Evolutionary conservation across 2,888 invertebrate species (phyloP), one percentile per base, ranked within the genome.

Genomic region (Drosophila hamatofila): DNA sequence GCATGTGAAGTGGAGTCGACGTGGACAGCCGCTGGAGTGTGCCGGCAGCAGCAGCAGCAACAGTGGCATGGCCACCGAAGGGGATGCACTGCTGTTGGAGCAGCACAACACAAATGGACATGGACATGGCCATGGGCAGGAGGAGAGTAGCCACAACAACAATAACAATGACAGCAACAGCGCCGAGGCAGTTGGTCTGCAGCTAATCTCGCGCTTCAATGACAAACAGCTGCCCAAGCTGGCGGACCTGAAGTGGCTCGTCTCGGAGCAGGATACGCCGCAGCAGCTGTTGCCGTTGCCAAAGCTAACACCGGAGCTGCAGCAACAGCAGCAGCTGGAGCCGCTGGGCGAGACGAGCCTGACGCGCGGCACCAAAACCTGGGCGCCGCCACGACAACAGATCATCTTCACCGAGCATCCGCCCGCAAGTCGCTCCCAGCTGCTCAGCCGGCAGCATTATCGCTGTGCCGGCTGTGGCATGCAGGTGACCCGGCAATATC

Each of bases 401-500:
- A 96, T 97, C 58, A 97, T 97, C 77, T 96, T 97, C 86, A 96
- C 96, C 3, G 93, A 96, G 64, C 96, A 97, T 93, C 95, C 95
- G 5, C 79, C 94, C 14, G 94, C 95, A 46, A 96, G 96, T 82
- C 94, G 96, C 46, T 94, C 94, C 85, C 93, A 93, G 60, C 88
- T 95, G 39, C 94, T 97, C 92, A 94, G 94, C 14, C 95, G 94
- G 72, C 97, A 97, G 92, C 96, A 96, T 86, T 95, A 95, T 88
- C 94, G 96, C 33, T 97, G 97, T 92, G 96, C 97, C 46, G 97
- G 97, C 5, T 97, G 97, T 93, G 97, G 97, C 1, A 96, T 96
- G 94, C 95, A 95, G 88, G 96, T 97, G 8, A 95, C 96, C 3
- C 93, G 94, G 7, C 94, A 95, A 74, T 96, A 96, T 90, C 95